Percentiles rank a stretch among this genome's conserved stretches.
These are phyloP conservation scores for Sesamia nonagrioides DNA, from an alignment of 1,140 invertebrate genomes.

Conservation along the genomic window DNA sequence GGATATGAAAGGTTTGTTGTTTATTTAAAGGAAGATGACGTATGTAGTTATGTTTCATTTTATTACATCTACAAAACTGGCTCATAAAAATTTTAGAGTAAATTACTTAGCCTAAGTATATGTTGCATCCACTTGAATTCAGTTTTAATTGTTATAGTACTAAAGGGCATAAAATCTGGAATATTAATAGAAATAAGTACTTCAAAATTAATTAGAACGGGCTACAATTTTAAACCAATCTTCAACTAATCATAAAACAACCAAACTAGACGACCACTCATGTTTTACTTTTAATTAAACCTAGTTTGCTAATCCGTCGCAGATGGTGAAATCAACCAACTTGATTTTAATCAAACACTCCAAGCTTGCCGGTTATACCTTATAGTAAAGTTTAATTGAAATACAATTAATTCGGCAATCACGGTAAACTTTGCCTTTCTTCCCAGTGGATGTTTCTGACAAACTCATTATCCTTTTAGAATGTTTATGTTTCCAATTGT, in stretches of 20 bases:
- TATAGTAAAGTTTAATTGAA: constrained; percentile 50
- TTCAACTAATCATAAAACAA: no score
- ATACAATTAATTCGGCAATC: constrained; percentile 41
- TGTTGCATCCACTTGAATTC: no score
- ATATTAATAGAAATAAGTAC: background rate
- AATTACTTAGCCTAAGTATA: no score
- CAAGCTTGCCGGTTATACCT: constrained; percentile 20
- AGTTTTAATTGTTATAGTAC: no score
- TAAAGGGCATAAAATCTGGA: background rate
- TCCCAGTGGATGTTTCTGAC: constrained; percentile 3
- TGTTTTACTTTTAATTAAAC: constrained; percentile 50
- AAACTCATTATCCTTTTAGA: constrained; percentile 17
- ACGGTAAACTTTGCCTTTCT: constrained; percentile 32
- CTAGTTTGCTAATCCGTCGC: constrained; percentile 45
- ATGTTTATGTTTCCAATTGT: constrained; percentile 32
- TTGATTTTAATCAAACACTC: constrained; percentile 51
- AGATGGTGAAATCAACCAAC: constrained; percentile 39
- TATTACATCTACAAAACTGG: no score
- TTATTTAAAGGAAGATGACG: background rate
- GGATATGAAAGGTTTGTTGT: background rate
- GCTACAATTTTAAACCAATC: background rate
- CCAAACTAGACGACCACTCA: constrained; percentile 26
- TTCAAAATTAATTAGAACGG: constrained; percentile 8
- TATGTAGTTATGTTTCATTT: no score
- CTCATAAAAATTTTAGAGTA: no score